These are phyloP conservation scores for Triplophysa bombifrons DNA, from an alignment of 2,797 vertebrate genomes.

Conservation along the genomic window DNA sequence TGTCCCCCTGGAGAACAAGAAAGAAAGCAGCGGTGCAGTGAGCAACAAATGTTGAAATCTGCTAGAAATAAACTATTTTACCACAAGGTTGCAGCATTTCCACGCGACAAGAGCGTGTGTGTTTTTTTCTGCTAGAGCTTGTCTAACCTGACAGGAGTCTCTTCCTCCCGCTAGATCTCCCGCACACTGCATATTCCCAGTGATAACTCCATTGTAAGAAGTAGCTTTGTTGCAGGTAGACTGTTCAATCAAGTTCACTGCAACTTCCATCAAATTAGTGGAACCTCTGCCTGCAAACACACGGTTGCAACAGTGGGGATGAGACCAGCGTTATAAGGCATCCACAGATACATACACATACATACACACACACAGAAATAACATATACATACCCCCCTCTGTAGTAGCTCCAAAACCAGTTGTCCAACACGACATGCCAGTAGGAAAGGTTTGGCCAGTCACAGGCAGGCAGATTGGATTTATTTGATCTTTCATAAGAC, in stretches of 20 bases:
- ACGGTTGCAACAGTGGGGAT: background rate
- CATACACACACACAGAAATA: background rate
- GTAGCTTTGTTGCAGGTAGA: conserved; percentile 72
- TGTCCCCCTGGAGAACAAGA: conserved; percentile 77
- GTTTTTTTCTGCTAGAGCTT: background rate
- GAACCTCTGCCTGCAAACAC: conserved; percentile 64
- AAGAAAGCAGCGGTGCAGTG: background rate
- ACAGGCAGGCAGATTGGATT: conserved; percentile 83
- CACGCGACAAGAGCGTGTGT: background rate
- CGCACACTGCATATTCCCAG: conserved; percentile 81
- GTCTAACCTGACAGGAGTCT: conserved; percentile 82
- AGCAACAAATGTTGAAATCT: background rate
- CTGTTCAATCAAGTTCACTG: conserved; percentile 78
- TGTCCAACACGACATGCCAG: conserved; percentile 78
- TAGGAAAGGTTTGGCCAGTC: conserved; percentile 71
- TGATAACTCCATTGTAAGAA: conserved; percentile 77
- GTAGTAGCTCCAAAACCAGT: conserved; percentile 77
- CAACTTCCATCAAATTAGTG: conserved; percentile 74
- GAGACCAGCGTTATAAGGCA: background rate
- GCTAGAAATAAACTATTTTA: background rate
- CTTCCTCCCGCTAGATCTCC: conserved; percentile 78
- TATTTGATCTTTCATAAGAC: conserved; percentile 68
- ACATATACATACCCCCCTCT: conserved; percentile 51
- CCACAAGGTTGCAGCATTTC: conserved; percentile 32
- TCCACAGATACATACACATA: no score